Percentiles rank a stretch among this genome's conserved stretches.
phyloP scores from a whole-genome alignment of 2,113 vertebrate species.

The Spea bombifrons region DNA sequence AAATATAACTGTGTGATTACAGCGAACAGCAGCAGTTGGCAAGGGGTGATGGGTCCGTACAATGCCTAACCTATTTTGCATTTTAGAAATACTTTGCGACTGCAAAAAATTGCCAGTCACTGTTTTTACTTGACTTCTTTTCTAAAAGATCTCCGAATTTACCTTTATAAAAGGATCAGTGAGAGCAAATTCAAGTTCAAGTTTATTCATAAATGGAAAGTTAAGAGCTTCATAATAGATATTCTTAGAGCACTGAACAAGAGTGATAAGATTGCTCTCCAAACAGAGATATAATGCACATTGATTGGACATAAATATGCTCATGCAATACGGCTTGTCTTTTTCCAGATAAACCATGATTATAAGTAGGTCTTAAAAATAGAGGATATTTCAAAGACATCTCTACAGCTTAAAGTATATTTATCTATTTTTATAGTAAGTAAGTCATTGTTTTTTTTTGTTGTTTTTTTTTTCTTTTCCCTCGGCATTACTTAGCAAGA shows the following conservation, averaged over 20 bases:
- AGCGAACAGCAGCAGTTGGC: slow-evolving; percentile 11
- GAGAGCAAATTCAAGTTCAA: neutral
- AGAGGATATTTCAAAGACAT: neutral
- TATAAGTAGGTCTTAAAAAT: neutral
- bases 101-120: neutral
- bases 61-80: neutral
- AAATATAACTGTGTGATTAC: slow-evolving; percentile 33
- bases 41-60: neutral
- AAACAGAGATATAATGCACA: no score
- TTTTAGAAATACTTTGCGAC: neutral
- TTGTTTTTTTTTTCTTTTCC: neutral
- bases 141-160: neutral
- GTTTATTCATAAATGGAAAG: neutral
- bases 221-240: neutral
- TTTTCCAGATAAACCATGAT: neutral
- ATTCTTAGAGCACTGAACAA: no score
- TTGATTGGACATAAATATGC: neutral
- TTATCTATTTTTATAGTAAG: neutral
- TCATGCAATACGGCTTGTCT: neutral
- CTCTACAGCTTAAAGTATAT: neutral
- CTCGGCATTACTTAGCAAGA: neutral
- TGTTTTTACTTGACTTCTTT: neutral
- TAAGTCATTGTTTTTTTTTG: neutral
- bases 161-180: neutral
- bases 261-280: no score